Evolutionary conservation across 2,797 vertebrate species (phyloP).

Genomic region (Ctenopoma kingsleyae): DNA sequence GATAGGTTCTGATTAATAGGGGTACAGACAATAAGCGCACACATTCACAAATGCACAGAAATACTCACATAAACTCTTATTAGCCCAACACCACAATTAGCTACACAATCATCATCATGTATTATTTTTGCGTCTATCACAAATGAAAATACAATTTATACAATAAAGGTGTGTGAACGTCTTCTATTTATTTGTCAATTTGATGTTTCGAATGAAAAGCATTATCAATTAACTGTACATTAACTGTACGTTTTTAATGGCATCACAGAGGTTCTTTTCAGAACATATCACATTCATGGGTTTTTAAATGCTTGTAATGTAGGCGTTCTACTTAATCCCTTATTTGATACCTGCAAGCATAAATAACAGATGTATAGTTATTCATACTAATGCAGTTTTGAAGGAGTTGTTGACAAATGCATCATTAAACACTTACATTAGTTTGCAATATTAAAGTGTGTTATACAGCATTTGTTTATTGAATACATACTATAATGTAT

Average conservation of each 20-base stretch:
- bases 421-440: not conserved
- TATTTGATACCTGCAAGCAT: too few species aligned
- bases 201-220: slow-evolving; percentile 23
- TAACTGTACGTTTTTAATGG: not conserved
- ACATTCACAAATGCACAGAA: slow-evolving; percentile 54
- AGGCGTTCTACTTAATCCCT: too few species aligned
- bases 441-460: too few species aligned
- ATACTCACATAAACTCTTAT: slow-evolving; percentile 60
- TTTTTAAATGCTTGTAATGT: not conserved
- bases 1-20: slow-evolving; percentile 81
- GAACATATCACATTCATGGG: not conserved
- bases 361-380: too few species aligned
- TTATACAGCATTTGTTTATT: too few species aligned
- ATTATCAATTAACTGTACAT: slow-evolving; percentile 18
- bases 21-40: slow-evolving; percentile 59
- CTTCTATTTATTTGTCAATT: slow-evolving; percentile 19
- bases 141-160: slow-evolving; percentile 61
- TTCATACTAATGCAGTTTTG: too few species aligned
- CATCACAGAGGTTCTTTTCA: not conserved
- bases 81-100: slow-evolving; percentile 49
- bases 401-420: not conserved
- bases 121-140: slow-evolving; percentile 54
- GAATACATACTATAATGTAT: too few species aligned
- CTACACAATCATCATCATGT: slow-evolving; percentile 63
- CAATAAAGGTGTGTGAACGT: slow-evolving; percentile 40